Evolutionary conservation across 2,113 vertebrate genomes (phyloP).

Genomic region (Scomber scombrus): DNA sequence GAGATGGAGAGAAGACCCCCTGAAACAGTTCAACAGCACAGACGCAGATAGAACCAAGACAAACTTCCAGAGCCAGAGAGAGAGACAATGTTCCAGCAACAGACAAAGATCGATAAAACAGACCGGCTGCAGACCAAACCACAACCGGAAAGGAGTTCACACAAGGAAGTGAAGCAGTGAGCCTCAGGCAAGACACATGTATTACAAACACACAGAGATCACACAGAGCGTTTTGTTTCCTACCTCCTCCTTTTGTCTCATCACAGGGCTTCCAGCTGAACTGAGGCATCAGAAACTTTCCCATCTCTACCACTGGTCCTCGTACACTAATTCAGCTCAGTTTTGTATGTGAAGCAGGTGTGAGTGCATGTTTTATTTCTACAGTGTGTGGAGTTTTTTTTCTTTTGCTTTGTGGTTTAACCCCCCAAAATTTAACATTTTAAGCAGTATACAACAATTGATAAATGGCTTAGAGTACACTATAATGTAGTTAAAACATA

Average conservation of each 20-base stretch:
- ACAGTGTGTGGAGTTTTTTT: neutral
- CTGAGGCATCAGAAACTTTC: conserved; percentile 57
- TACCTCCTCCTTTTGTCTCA: conserved; percentile 76
- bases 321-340: conserved; percentile 30
- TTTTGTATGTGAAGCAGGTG: neutral
- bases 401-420: neutral
- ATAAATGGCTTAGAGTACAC: neutral
- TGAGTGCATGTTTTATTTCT: neutral
- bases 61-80: conserved; percentile 59
- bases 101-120: conserved; percentile 62
- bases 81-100: conserved; percentile 47
- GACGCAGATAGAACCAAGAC: conserved; percentile 65
- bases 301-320: conserved; percentile 68
- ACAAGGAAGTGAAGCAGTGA: conserved; percentile 69
- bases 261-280: conserved; percentile 74
- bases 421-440: neutral
- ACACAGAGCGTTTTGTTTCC: conserved; percentile 65
- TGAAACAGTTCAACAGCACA: conserved; percentile 64
- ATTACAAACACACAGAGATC: conserved; percentile 30
- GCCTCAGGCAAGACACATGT: conserved; percentile 62
- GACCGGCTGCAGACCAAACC: conserved; percentile 59
- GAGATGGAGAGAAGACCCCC: conserved; percentile 42
- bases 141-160: conserved; percentile 60
- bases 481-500: neutral
- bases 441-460: neutral